phyloP scores from a whole-genome alignment of 2,113 vertebrate species.

The Microtus oregoni region DNA sequence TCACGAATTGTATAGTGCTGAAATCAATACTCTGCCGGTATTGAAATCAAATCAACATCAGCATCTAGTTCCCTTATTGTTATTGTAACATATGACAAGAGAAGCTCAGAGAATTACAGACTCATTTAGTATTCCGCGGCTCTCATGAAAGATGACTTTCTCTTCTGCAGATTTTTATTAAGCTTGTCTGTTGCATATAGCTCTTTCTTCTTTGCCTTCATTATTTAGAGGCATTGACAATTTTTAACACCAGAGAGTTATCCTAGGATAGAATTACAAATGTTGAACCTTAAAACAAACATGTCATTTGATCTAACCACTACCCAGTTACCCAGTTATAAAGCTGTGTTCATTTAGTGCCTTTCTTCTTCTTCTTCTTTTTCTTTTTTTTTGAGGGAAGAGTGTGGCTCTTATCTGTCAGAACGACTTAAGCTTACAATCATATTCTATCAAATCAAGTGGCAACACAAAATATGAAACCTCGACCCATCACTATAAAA shows the following conservation, averaged over 20 bases:
- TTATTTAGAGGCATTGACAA: constrained; percentile 55
- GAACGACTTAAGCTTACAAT: constrained; percentile 37
- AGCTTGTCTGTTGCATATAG: not conserved
- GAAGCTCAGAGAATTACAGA: constrained; percentile 43
- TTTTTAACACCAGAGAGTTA: constrained; percentile 69
- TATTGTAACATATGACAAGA: constrained; percentile 42
- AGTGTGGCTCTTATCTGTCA: not conserved
- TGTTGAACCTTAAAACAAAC: constrained; percentile 38
- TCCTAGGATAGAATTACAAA: constrained; percentile 31
- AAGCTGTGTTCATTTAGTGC: not conserved
- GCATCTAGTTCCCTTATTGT: constrained; percentile 11
- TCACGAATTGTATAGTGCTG: constrained; percentile 1
- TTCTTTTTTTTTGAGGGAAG: not conserved
- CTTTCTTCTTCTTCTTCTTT: not conserved
- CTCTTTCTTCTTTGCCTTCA: constrained; percentile 65
- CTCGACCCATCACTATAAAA: constrained; percentile 22
- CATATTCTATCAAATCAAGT: constrained; percentile 10
- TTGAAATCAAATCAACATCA: constrained; percentile 49
- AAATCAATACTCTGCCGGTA: constrained; percentile 45
- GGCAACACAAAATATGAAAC: constrained; percentile 21
- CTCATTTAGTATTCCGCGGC: constrained; percentile 41
- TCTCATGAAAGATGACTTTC: constrained; percentile 64
- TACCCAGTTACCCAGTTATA: not conserved
- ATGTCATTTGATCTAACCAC: constrained; percentile 39
- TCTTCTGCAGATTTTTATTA: constrained; percentile 64